A percentile compares a stretch with the other conserved stretches of the same genome.
These are phyloP conservation scores for Amphipoea lucens DNA, from an alignment of 2,888 invertebrate genomes.

Conservation along the genomic window DNA sequence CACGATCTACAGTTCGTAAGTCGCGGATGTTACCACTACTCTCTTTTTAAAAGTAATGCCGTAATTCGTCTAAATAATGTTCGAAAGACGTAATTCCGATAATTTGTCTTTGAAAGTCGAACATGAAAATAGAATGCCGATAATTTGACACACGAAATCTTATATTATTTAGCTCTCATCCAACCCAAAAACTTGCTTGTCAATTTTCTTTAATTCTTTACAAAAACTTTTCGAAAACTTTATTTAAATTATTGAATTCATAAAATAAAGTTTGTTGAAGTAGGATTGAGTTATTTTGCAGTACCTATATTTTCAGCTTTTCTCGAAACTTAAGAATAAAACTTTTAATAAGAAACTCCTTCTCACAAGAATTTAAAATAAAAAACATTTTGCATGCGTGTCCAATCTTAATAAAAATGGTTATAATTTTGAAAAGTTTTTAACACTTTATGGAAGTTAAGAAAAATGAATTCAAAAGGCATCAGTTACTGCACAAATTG, in stretches of 20 bases:
- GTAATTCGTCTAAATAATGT: neutral
- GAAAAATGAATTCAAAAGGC: constrained; percentile 56
- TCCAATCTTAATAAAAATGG: constrained; percentile 37
- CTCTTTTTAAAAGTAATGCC: neutral
- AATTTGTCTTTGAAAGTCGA: neutral
- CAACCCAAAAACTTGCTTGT: neutral
- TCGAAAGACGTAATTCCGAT: neutral
- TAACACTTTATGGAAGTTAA: constrained; percentile 53
- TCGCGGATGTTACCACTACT: too few species aligned
- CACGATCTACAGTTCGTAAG: too few species aligned
- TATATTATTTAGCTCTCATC: neutral
- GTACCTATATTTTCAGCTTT: constrained; percentile 5
- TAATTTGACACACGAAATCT: neutral
- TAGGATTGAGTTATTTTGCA: neutral
- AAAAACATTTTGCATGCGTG: constrained; percentile 18
- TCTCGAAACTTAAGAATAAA: neutral
- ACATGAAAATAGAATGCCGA: neutral
- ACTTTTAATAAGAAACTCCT: constrained; percentile 11
- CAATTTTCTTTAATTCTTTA: neutral
- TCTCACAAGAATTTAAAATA: constrained; percentile 7
- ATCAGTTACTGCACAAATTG: constrained; percentile 66
- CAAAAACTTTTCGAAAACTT: neutral
- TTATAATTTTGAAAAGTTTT: constrained; percentile 43
- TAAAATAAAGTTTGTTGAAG: neutral
- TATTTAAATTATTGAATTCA: neutral